Base-by-base conservation (phyloP, 1,140 invertebrate genomes). In the Drosophila kohkoa region DNA sequence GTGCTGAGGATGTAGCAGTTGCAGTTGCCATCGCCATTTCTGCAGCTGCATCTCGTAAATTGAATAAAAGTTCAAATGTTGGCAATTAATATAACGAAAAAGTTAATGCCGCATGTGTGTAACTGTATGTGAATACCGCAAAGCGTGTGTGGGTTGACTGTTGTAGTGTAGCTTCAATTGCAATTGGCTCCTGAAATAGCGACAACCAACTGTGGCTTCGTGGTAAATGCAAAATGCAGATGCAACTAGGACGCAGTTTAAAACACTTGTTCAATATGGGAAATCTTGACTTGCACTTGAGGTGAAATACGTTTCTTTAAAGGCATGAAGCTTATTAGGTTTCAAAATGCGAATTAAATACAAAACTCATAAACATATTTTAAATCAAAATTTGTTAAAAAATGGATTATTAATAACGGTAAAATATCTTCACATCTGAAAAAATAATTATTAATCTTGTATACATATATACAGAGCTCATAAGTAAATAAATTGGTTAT, bases 51-150 rank as follows among this genome's bases (percentile, higher is more conserved):
- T 76, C 83, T 88, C 83, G 83, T 87, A 87, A 87, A 87, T 87
- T 88, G 83, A 87, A 87, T 88, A 88, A 88, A 87, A 88, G 83
- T 87, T 87, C 83, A 87, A 87, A 88, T 87, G 83, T 83, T 88
- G 64, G 83, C 83, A 87, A 87, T 87, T 87, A 87, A 87, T 87
- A 87, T 80, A 82, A 77, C 80, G 77, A 88, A 87, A 87, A 87
- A 88, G 77, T 87, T 87, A 88, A 87, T 87, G 68, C 70, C 64
- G 60, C 68, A 68, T 64, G 55, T 68, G 59, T 32, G 30, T 52
- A 20, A 16, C 35, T 65, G 35, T 35, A 8, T 45, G 35, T 45
- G 52, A 5, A 13, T 58, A 13, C n/a, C 28, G 30, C 8, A 49
- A 10, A 41, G 8, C 11, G 20, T 64, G 20, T 62, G 13, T 52